These are phyloP conservation scores for Zaprionus inermis DNA, from an alignment of 1,140 invertebrate species.

Conservation along the genomic window DNA sequence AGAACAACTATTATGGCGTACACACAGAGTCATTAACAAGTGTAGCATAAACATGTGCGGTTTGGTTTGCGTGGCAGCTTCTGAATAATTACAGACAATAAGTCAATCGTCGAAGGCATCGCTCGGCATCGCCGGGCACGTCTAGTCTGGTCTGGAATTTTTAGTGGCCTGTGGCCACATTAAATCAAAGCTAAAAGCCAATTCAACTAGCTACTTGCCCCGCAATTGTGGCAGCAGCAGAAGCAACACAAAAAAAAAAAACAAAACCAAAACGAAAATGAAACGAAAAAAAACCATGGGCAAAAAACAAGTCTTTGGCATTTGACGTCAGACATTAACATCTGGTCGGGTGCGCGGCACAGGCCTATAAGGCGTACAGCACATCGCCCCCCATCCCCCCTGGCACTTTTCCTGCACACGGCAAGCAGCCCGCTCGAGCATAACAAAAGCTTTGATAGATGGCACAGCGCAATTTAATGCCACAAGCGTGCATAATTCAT, in stretches of 20 bases:
- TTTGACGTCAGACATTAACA: slow-evolving; percentile 72
- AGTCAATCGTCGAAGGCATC: slow-evolving; percentile 67
- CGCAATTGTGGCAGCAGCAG: slow-evolving; percentile 19
- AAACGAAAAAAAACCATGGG: slow-evolving; percentile 17
- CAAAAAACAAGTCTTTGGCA: slow-evolving; percentile 33
- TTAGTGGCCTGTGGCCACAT: slow-evolving; percentile 75
- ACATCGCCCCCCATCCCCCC: too few species aligned
- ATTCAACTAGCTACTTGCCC: slow-evolving; percentile 38
- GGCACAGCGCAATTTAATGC: slow-evolving; percentile 55
- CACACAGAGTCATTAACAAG: slow-evolving; percentile 47
- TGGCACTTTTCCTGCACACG: neutral
- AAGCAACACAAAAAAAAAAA: neutral
- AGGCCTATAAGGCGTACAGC: slow-evolving; percentile 19
- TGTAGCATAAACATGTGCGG: slow-evolving; percentile 48
- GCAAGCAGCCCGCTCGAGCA: slow-evolving; percentile 23
- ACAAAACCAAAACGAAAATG: neutral
- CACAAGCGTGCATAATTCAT: slow-evolving; percentile 57
- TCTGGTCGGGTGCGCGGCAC: slow-evolving; percentile 58
- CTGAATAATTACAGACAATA: slow-evolving; percentile 70
- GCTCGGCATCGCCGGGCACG: too few species aligned
- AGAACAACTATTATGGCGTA: slow-evolving; percentile 48
- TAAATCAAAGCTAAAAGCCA: slow-evolving; percentile 46
- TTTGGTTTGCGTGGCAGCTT: slow-evolving; percentile 12
- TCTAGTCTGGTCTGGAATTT: slow-evolving; percentile 59
- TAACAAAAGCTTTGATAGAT: slow-evolving; percentile 65